Evolutionary conservation across 2,797 vertebrate genomes (phyloP), one percentile per base, ranked within the genome.

Genomic region (Gambusia yucatana): DNA sequence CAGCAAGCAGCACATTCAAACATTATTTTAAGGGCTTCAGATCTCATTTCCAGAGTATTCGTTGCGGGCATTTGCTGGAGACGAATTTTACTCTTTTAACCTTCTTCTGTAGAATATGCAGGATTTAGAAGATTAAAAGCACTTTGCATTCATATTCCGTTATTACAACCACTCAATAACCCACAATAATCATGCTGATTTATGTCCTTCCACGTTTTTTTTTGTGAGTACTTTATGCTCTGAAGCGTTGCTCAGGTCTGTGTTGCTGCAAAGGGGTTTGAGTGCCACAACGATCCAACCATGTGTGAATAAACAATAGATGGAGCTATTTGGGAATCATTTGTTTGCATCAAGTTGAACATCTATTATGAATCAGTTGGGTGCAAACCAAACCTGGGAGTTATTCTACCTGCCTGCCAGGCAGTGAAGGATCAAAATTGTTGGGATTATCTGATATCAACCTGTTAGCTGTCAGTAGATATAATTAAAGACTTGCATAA

Each of bases 1-100:
- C 80, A 81, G 79, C 75, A 87, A 87, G 28, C 87, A 65, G 77
- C 47, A 30, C 25, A 75, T 77, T 89, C 59, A 80, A 77, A 88
- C 77, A 89, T 80, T 81, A 85, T 52, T 72, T 61, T 59, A 81
- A 76, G 87, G 52, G 74, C 46, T 81, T 25, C 4, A 16, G 65
- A 74, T 76, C 50, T 39, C 61, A 70, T 81, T 82, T 63, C 50
- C 72, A 81, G 39, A 59, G 48, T 52, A 72, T 48, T 61, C 33
- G 43, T 11, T 41, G 52, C 2, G 44, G 41, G 14, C 77, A 22
- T 11, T 65, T 33, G 17, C 11, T n/a, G 52, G 22, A 17, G 70
- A 61, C 30, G 33, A 20, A 39, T 44, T 63, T 59, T 61, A 14
- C 10, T 4, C 10, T 43, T 43, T 69, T 43, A 43, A 69, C 22